phyloP scores from a whole-genome alignment of 2,113 vertebrate species.

The Barbus barbus region DNA sequence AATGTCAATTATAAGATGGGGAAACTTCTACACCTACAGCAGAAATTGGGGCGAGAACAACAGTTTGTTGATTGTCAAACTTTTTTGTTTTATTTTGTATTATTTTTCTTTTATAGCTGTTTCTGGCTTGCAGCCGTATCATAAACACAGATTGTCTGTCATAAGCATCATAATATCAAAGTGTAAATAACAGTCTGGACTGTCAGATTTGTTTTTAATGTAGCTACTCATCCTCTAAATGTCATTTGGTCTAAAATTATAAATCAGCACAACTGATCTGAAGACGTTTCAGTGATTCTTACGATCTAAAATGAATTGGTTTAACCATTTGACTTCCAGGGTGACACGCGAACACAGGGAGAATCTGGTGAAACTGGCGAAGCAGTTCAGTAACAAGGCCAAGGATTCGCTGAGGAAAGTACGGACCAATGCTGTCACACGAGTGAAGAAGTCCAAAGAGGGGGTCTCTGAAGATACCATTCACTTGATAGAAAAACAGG shows the following conservation, averaged over 20 bases:
- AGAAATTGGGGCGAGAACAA: constrained; percentile 28
- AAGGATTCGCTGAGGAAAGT: constrained; percentile 89
- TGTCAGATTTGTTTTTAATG: neutral
- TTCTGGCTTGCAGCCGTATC: neutral
- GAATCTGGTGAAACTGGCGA: constrained; percentile 87
- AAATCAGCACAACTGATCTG: neutral
- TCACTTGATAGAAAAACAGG: constrained; percentile 91
- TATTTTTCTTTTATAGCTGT: too few species aligned
- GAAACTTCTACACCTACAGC: constrained; percentile 42
- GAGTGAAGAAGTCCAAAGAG: constrained; percentile 86
- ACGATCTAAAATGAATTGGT: neutral
- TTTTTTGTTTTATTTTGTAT: neutral
- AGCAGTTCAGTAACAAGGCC: constrained; percentile 89
- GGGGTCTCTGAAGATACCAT: constrained; percentile 88
- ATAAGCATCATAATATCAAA: neutral
- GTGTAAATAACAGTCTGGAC: neutral
- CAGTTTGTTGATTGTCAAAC: constrained; percentile 21
- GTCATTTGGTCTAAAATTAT: neutral
- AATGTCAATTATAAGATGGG: constrained; percentile 72
- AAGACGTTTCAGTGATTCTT: neutral
- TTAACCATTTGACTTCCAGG: constrained; percentile 70
- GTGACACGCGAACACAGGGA: constrained; percentile 93
- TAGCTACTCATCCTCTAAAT: neutral
- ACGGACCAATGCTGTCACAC: constrained; percentile 77
- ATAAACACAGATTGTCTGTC: neutral